Conservation (phyloP, 92 coral and sea anemone genomes). For the Siderastrea radians region DNA sequence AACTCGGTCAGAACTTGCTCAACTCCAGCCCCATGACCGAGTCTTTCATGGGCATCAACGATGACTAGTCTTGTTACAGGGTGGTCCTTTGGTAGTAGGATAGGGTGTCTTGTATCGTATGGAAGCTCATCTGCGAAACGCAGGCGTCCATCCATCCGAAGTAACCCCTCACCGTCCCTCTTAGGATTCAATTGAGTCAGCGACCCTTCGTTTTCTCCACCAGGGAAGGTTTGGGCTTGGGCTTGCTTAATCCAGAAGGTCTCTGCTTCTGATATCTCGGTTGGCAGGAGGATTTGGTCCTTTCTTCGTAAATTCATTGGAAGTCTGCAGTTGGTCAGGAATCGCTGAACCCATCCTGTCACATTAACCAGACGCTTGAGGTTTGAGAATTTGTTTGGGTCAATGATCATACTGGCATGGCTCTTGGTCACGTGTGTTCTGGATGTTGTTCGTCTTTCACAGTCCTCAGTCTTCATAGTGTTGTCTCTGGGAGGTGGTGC, state of each 20-base stretch:
- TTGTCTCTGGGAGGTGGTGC: conserved; percentile 26
- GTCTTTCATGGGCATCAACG: conserved; percentile 27
- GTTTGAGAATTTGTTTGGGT: conserved; percentile 54
- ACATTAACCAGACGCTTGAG: conserved; percentile 37
- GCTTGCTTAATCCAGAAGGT: conserved; percentile 21
- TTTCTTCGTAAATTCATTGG: background rate
- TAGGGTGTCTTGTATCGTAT: conserved; percentile 58
- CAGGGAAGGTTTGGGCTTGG: conserved; percentile 26
- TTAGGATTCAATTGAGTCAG: conserved; percentile 35
- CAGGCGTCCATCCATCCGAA: conserved; percentile 39
- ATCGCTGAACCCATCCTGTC: conserved; percentile 60
- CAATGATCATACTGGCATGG: background rate
- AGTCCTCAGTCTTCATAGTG: conserved; percentile 4
- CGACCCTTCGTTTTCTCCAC: conserved; percentile 35
- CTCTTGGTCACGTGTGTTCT: background rate
- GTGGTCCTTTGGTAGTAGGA: conserved; percentile 49
- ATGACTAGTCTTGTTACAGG: conserved; percentile 46
- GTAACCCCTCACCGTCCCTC: conserved; percentile 39
- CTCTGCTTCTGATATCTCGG: conserved; percentile 35
- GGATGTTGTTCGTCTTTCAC: conserved; percentile 22
- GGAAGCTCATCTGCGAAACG: conserved; percentile 51
- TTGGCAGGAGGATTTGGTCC: background rate
- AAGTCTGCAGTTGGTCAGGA: conserved; percentile 40
- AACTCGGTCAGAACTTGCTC: conserved; percentile 56
- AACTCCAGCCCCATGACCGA: conserved; percentile 66